Percentiles rank a stretch among this genome's conserved stretches.
phyloP scores from a whole-genome alignment of 1,140 invertebrate genomes.

The Philaenus spumarius region DNA sequence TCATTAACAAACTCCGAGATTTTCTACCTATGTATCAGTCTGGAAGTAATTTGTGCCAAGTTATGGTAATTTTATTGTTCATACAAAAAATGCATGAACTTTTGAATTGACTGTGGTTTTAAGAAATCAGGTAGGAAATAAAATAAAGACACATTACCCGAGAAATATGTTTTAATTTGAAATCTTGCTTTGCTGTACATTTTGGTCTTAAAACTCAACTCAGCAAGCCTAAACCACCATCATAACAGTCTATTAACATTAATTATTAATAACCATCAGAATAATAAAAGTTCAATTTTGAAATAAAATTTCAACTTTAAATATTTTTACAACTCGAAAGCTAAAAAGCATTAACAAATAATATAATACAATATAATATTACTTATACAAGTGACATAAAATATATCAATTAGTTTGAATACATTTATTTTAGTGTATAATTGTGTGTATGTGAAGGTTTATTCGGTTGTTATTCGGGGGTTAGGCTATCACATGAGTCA shows the following conservation, averaged over 20 bases:
- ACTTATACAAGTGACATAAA: conserved; percentile 4
- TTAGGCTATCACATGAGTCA: not conserved
- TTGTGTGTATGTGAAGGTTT: not conserved
- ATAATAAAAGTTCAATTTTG: conserved; percentile 12
- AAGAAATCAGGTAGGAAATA: too few species aligned
- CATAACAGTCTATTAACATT: conserved; percentile 2
- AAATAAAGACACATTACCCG: too few species aligned
- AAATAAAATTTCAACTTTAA: not conserved
- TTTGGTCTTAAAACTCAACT: conserved; percentile 7
- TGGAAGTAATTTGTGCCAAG: too few species aligned
- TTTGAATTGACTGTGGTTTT: too few species aligned
- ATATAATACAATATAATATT: conserved; percentile 1
- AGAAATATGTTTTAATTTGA: conserved; percentile 10
- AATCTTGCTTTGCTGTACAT: conserved; percentile 4
- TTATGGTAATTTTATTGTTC: too few species aligned
- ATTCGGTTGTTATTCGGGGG: not conserved
- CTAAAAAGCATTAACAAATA: conserved; percentile 1
- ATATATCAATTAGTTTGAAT: not conserved
- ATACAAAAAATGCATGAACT: too few species aligned
- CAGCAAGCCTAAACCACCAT: conserved; percentile 11
- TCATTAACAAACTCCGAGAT: too few species aligned
- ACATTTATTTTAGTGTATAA: not conserved
- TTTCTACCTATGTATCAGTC: too few species aligned
- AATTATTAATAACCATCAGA: not conserved
- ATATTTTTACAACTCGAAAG: not conserved